These are phyloP conservation scores for Zophobas morio DNA, from an alignment of 1,140 invertebrate genomes.

Conservation along the genomic window DNA sequence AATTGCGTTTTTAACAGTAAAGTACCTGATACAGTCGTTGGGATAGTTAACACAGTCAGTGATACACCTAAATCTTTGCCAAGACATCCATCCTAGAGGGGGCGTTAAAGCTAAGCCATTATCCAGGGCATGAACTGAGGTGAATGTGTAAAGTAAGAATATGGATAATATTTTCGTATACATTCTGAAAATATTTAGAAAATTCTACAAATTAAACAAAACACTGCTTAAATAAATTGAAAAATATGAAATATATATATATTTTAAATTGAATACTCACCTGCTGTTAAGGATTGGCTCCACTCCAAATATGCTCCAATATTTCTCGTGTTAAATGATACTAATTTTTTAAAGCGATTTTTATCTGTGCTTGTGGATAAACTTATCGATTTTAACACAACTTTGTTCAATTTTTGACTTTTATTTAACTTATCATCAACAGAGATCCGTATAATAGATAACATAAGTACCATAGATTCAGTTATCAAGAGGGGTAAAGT, in stretches of 20 bases:
- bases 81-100: slow-evolving; percentile 85
- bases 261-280: too few species aligned
- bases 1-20: too few species aligned
- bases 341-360: background rate
- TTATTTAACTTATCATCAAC: too few species aligned
- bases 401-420: too few species aligned
- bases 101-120: slow-evolving; percentile 73
- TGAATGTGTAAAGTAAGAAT: background rate
- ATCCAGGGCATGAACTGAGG: slow-evolving; percentile 61
- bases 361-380: background rate
- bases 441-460: too few species aligned
- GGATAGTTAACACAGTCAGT: slow-evolving; percentile 78
- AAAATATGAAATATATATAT: too few species aligned
- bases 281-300: too few species aligned
- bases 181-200: slow-evolving; percentile 5
- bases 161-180: background rate
- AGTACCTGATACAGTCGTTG: slow-evolving; percentile 75
- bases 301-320: too few species aligned
- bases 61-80: slow-evolving; percentile 80
- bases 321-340: background rate
- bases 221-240: background rate
- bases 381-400: too few species aligned
- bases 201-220: background rate
- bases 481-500: too few species aligned
- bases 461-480: too few species aligned